These are phyloP conservation scores for Taurulus bubalis DNA, from an alignment of 2,113 vertebrate species.

Conservation along the genomic window DNA sequence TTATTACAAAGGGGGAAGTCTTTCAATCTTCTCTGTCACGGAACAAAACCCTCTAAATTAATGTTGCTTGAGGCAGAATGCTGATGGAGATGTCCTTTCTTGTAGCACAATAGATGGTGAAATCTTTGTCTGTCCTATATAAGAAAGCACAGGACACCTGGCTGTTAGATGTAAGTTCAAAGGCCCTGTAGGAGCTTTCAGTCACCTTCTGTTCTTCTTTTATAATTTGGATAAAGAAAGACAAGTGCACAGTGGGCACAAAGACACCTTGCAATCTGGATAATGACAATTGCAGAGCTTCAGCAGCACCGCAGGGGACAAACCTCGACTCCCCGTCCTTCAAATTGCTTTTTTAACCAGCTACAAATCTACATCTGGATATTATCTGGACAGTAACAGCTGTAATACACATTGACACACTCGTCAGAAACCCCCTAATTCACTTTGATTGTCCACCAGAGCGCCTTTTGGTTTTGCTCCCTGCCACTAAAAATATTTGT, in stretches of 20 bases:
- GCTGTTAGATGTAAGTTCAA: conserved; percentile 72
- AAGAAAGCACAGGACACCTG: conserved; percentile 71
- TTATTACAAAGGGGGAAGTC: conserved; percentile 47
- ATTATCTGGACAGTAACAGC: conserved; percentile 72
- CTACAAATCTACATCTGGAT: conserved; percentile 73
- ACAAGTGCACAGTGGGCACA: conserved; percentile 63
- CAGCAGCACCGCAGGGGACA: conserved; percentile 32
- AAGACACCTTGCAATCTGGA: conserved; percentile 72
- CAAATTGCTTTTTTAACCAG: conserved; percentile 53
- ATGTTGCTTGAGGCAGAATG: conserved; percentile 59
- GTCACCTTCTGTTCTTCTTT: conserved; percentile 49
- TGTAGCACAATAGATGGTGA: conserved; percentile 64
- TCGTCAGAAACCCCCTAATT: conserved; percentile 76
- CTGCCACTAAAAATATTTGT: conserved; percentile 80
- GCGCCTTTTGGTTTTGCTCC: conserved; percentile 67
- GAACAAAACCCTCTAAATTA: conserved; percentile 64
- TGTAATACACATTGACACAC: conserved; percentile 69
- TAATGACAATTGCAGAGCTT: conserved; percentile 65
- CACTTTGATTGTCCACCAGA: conserved; percentile 73
- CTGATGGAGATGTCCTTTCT: conserved; percentile 68
- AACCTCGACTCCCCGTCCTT: conserved; percentile 48
- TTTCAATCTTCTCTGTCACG: conserved; percentile 44
- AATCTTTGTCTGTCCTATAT: conserved; percentile 62
- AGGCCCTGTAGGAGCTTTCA: conserved; percentile 54
- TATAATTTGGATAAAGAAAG: conserved; percentile 44